Evolutionary conservation across 2,113 vertebrate species (phyloP), one percentile per base, ranked within the genome.

Genomic region (Sciurus niger): DNA sequence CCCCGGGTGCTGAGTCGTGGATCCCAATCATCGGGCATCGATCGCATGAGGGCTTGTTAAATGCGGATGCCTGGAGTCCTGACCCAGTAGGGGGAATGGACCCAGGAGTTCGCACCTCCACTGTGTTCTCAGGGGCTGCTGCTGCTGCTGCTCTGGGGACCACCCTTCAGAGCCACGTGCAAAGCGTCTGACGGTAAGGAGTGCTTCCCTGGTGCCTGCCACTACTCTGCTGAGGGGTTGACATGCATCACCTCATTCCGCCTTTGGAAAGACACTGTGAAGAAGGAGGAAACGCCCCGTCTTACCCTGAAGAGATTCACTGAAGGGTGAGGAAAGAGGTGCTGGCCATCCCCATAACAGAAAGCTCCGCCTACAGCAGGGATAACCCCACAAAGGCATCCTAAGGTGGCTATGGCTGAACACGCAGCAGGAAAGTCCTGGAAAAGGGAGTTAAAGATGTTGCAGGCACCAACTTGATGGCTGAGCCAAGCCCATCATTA

Each of bases 71-170:
- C 22, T 30, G 53, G 58, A 82, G 65, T 43, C 48, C 76, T 55
- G 55, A 72, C 17, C 24, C 63, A 34, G 30, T 37, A 51, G 14
- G 2, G 32, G 4, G 0, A 9, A 5, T 46, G 18, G 20, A 8
- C 8, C 79, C 46, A 73, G 25, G 34, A 53, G 90, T 74, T 17
- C 70, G 20, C 16, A 73, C 22, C 32, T 77, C 30, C 34, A 72
- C 12, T 4, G 1, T 14, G 17, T n/a, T 65, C 6, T 3, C 11
- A 28, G n/a, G 20, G 14, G 20, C 46, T 48, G 11, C 8, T 2
- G 0, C 12, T 40, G 9, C 34, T 30, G 9, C 53, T 37, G 8
- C 4, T 32, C 68, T 25, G 4, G 77, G 43, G 11, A 63, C n/a
- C 32, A 74, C 6, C 18, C 20, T 67, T 48, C 8, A 34, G 82